Conservation (phyloP, 2,888 invertebrate species). For the Liopterus haemorrhoidalis region DNA sequence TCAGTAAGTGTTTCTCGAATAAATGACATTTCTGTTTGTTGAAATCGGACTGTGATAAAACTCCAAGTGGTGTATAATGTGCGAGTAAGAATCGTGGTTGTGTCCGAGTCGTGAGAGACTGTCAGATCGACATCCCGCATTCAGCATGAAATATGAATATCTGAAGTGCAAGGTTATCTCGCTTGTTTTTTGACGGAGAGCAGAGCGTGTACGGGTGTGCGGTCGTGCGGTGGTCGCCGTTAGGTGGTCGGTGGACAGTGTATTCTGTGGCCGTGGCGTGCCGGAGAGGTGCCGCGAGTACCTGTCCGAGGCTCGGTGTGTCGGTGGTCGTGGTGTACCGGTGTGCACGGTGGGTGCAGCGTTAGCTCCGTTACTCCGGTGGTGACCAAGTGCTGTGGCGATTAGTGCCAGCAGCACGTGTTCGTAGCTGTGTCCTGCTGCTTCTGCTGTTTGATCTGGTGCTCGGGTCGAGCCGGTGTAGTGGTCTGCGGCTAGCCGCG, state of each 20-base stretch:
- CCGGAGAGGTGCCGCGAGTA: too few species aligned
- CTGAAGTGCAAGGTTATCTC: too few species aligned
- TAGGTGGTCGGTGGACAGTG: slow-evolving; percentile 33
- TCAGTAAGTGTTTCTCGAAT: too few species aligned
- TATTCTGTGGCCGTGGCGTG: slow-evolving; percentile 33
- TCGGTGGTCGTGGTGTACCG: too few species aligned
- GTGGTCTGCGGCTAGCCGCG: slow-evolving; percentile 2
- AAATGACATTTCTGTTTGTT: too few species aligned
- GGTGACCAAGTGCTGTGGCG: slow-evolving; percentile 12
- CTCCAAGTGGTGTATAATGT: too few species aligned
- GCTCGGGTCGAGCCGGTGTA: slow-evolving; percentile 1
- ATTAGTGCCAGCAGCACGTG: slow-evolving; percentile 4
- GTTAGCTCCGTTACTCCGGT: slow-evolving; percentile 11
- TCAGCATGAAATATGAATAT: too few species aligned
- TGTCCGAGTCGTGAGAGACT: too few species aligned
- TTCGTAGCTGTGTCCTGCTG: slow-evolving; percentile 37
- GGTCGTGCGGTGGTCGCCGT: slow-evolving; percentile 32
- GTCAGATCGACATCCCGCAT: too few species aligned
- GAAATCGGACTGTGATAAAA: too few species aligned
- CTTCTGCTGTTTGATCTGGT: slow-evolving; percentile 8
- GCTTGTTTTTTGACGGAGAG: slow-evolving; percentile 32
- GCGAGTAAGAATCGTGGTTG: too few species aligned
- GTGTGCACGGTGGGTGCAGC: slow-evolving; percentile 21
- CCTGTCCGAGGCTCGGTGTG: too few species aligned
- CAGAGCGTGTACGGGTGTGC: slow-evolving; percentile 35